A percentile compares a stretch with the other conserved stretches of the same genome.
Conservation (phyloP, 1,140 invertebrate genomes). For the Hypothenemus hampei region DNA sequence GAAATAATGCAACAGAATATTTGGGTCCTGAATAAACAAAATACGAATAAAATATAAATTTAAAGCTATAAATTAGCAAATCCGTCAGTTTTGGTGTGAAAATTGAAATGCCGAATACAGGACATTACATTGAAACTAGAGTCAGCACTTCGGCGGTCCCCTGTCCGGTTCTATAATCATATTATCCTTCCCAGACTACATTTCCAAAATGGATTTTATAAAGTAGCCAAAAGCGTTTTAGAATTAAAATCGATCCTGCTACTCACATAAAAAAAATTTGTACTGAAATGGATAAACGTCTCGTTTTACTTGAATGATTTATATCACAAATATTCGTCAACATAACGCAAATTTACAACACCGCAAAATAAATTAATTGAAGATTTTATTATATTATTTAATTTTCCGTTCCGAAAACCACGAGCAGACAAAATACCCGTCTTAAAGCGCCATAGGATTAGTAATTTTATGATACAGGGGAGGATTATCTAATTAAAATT, state of each 20-base stretch:
- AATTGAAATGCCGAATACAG: no score
- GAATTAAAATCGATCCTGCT: conserved; percentile 3
- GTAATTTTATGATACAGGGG: conserved; percentile 20
- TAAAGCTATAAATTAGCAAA: no score
- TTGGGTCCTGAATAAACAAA: neutral
- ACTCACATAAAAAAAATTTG: no score
- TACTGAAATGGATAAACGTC: no score
- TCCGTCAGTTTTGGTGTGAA: no score
- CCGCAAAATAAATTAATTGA: neutral
- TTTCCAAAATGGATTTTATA: conserved; percentile 15
- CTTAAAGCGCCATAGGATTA: conserved; percentile 8
- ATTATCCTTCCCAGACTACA: conserved; percentile 5
- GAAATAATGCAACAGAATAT: neutral
- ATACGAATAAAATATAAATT: neutral
- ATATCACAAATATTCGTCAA: no score
- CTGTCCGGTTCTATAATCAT: conserved; percentile 11
- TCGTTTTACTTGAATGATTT: no score
- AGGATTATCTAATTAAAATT: conserved; percentile 20
- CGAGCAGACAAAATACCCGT: conserved; percentile 14
- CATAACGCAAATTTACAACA: no score
- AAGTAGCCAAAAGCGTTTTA: conserved; percentile 5
- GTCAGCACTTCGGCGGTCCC: conserved; percentile 10
- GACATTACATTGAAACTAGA: conserved; percentile 10
- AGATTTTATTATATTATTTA: conserved; percentile 3
- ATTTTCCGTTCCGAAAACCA: neutral